Evolutionary conservation across 2,113 vertebrate genomes (phyloP).

Genomic region (Callocephalon fimbriatum): DNA sequence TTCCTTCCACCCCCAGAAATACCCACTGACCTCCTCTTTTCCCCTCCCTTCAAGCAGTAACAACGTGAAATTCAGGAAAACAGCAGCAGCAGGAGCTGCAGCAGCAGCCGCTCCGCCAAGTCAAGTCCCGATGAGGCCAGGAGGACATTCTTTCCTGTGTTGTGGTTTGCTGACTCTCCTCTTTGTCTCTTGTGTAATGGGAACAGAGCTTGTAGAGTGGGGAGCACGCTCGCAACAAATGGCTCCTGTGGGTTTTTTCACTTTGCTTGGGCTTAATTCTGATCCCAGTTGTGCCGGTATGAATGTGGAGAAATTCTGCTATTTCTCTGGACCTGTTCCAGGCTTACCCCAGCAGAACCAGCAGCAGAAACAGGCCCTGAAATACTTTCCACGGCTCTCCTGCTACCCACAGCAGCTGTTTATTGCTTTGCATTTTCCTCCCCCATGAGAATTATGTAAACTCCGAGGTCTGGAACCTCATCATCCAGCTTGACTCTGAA

Average conservation of each 20-base stretch:
- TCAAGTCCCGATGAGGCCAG: not conserved
- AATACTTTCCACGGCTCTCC: not conserved
- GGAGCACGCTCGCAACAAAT: not conserved
- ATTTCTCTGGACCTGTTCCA: not conserved
- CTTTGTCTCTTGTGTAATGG: not conserved
- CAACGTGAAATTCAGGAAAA: constrained; percentile 18
- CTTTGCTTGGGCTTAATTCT: not conserved
- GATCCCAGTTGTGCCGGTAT: fast-evolving
- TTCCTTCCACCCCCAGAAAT: constrained; percentile 58
- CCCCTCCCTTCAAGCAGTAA: not conserved
- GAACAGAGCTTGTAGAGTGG: not conserved
- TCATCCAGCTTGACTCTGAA: fast-evolving
- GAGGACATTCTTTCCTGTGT: constrained; percentile 50
- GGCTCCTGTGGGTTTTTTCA: not conserved
- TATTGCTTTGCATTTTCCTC: not conserved
- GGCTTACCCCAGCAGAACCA: not conserved
- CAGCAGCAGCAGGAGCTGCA: not conserved
- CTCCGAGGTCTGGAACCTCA: not conserved
- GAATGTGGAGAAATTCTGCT: not conserved
- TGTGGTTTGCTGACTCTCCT: constrained; percentile 66
- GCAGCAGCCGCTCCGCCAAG: not conserved
- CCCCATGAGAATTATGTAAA: not conserved
- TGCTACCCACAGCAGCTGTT: not conserved
- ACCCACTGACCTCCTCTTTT: not conserved
- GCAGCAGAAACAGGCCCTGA: not conserved